phyloP scores from a whole-genome alignment of 1,140 invertebrate species.

The Pseudomyrmex dendroicus region DNA sequence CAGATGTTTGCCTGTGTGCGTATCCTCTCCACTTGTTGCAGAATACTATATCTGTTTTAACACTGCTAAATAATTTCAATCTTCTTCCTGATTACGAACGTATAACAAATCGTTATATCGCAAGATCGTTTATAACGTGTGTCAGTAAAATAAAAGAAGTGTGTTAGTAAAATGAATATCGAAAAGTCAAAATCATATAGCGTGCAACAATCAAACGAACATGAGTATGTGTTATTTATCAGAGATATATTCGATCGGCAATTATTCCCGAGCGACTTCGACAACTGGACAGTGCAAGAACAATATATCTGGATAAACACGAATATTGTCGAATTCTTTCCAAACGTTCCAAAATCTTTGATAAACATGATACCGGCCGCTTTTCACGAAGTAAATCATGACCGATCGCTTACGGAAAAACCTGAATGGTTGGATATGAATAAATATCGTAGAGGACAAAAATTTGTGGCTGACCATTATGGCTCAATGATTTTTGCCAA shows the following conservation, averaged over 20 bases:
- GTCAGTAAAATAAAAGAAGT: no score
- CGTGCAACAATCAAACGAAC: no score
- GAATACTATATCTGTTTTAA: no score
- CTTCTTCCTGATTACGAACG: no score
- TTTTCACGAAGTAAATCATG: neutral
- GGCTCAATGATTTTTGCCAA: constrained; percentile 87
- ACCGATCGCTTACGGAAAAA: constrained; percentile 35
- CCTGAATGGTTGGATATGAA: constrained; percentile 79
- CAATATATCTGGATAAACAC: neutral
- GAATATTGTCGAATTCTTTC: neutral
- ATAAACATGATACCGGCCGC: neutral
- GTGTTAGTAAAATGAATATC: no score
- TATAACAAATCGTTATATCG: no score
- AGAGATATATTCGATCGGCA: neutral
- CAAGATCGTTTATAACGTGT: no score
- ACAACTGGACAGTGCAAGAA: neutral
- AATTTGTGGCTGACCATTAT: constrained; percentile 87
- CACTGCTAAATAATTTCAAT: no score
- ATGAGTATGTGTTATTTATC: neutral
- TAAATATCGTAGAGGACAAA: constrained; percentile 87
- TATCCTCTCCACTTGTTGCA: no score
- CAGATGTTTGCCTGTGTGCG: no score
- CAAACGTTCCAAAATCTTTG: neutral
- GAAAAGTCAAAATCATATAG: no score
- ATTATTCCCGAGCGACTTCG: neutral